phyloP scores from a whole-genome alignment of 30 jellyfish, hydroid and myxozoan species.

The Turritopsis rubra region DNA sequence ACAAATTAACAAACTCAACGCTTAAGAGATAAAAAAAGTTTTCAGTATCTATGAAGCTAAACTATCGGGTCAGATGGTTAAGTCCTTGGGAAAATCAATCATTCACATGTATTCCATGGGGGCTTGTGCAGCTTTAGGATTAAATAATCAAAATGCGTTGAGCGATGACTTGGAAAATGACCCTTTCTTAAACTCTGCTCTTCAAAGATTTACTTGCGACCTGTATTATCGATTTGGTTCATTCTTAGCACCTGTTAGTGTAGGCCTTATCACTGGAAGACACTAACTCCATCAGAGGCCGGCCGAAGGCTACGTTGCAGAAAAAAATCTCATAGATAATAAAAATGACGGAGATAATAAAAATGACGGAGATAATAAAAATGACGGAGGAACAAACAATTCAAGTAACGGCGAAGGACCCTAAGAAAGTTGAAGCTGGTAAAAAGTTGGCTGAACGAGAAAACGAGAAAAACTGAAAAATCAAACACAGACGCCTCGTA shows the following conservation, averaged over 20 bases:
- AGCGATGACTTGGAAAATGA: constrained; percentile 2
- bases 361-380: no score
- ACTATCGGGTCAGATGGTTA: neutral
- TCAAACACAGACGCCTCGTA: neutral
- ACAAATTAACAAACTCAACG: neutral
- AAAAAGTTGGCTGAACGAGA: neutral
- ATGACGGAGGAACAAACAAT: neutral
- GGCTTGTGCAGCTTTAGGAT: constrained; percentile 2
- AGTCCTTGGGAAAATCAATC: neutral
- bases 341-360: no score
- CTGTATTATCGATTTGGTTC: neutral
- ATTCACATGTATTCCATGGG: neutral
- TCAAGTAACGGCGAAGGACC: neutral
- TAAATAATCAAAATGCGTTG: neutral
- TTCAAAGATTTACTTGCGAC: constrained; percentile 2
- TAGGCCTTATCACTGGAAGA: neutral
- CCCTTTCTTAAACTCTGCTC: no score
- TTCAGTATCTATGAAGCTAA: constrained; percentile 8
- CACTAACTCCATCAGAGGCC: neutral
- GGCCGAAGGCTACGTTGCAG: no score
- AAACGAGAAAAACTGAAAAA: neutral
- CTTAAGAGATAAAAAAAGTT: neutral
- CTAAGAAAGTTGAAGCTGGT: neutral
- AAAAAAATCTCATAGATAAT: neutral
- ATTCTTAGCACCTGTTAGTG: neutral